Base-by-base conservation (phyloP, 1,140 invertebrate species). In the Anthonomus grandis region DNA sequence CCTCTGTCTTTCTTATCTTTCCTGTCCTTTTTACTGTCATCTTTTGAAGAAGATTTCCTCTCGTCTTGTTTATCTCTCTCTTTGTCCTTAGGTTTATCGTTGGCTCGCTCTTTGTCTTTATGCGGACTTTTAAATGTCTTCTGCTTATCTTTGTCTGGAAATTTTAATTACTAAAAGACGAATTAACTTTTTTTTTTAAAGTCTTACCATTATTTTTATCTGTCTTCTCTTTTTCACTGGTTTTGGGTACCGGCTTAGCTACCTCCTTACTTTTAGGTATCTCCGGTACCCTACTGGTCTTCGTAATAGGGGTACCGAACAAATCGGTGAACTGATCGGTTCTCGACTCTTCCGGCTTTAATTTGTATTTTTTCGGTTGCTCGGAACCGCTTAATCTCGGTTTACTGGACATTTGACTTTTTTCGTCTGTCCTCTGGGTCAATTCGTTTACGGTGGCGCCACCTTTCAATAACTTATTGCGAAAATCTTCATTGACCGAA, bases 401-500 rank as follows among this genome's bases (percentile, higher is more conserved):
- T 73, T 87, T 89, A 39, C 82, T 83, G 15, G 82, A 74, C 69
- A 85, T 78, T 64, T 80, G 78, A 58, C 60, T 47, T 62, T 71
- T 71, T 10, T 69, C 66, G 21, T 71, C 68, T 22, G 46, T 31
- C 31, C 53, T 59, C 13, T 45, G 15, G 41, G 54, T 49, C 23
- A 17, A 15, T 10, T 1, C 15, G 17, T 13, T 24, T 73, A 73
- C 76, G 34, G 80, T 78, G 17, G 89, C 94, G 59, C 94, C 93
- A 53, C 90, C 92, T 78, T 87, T 91, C 13, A 97, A 74, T 12
- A 97, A 76, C 68, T 92, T 93, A 48, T 85, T 83, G 51, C 83
- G 83, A 74, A 97, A 96, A 27, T 97, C 94, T 63, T 94, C 91
- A 41, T 85, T 85, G 15, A 92, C 91, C 70, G 87, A 90, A 66